Evolutionary conservation across 2,113 vertebrate genomes (phyloP).

Genomic region (Megaceryle torquata): DNA sequence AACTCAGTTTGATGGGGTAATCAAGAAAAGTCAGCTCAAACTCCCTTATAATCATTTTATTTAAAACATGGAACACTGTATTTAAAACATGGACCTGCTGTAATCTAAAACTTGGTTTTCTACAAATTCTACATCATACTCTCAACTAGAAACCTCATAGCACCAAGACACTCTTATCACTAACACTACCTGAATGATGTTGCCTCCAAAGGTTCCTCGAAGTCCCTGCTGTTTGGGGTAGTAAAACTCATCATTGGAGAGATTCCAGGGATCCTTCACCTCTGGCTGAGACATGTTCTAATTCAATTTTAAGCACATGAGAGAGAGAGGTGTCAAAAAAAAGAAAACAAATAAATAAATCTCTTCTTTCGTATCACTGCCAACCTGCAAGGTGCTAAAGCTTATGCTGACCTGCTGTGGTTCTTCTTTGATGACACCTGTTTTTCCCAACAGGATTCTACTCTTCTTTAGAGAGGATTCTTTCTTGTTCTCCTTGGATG

Average conservation of each 20-base stretch:
- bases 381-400: not conserved
- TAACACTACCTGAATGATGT: slow-evolving; percentile 90
- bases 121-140: not conserved
- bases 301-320: not conserved
- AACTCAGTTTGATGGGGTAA: not conserved
- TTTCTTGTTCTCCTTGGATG: slow-evolving; percentile 97
- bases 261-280: slow-evolving; percentile 97
- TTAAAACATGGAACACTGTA: not conserved
- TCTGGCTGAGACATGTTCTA: slow-evolving; percentile 99
- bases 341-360: not conserved
- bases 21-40: not conserved
- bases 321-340: not conserved
- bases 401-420: slow-evolving; percentile 87
- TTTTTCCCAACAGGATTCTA: slow-evolving; percentile 94
- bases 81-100: not conserved
- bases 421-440: slow-evolving; percentile 96
- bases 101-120: not conserved
- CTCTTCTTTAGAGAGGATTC: slow-evolving; percentile 96
- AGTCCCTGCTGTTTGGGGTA: slow-evolving; percentile 98
- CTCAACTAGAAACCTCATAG: not conserved
- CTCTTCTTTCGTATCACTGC: not conserved
- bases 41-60: not conserved
- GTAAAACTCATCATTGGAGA: slow-evolving; percentile 98
- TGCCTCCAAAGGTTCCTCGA: slow-evolving; percentile 95
- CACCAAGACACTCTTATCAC: too few species aligned